Conservation (phyloP, 2,888 invertebrate species). For the Tetramorium bicarinatum region DNA sequence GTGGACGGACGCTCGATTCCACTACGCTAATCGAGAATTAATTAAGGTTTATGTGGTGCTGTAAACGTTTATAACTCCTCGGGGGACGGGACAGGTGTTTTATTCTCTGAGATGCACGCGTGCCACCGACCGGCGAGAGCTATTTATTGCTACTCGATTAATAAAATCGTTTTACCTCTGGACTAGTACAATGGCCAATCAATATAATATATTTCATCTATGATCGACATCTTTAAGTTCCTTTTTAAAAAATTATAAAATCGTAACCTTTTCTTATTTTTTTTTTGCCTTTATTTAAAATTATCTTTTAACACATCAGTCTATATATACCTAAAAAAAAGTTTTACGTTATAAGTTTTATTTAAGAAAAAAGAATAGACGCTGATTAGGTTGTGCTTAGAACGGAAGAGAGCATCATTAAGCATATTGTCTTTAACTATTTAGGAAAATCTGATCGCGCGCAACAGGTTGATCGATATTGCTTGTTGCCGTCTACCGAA, state of each 20-base stretch:
- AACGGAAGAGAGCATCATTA: not conserved
- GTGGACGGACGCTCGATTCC: slow-evolving; percentile 34
- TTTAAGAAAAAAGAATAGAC: not conserved
- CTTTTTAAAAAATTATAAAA: not conserved
- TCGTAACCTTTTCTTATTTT: not conserved
- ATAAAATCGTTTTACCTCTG: slow-evolving; percentile 22
- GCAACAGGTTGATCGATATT: slow-evolving; percentile 73
- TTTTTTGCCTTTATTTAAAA: not conserved
- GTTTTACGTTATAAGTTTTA: not conserved
- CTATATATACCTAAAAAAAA: not conserved
- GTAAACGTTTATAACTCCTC: slow-evolving; percentile 83
- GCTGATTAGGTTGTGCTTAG: not conserved
- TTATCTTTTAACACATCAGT: not conserved
- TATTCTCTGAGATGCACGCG: slow-evolving; percentile 64
- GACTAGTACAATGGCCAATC: not conserved
- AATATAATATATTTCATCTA: not conserved
- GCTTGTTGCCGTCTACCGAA: slow-evolving; percentile 46
- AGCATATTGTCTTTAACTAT: slow-evolving; percentile 59
- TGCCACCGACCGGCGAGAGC: slow-evolving; percentile 59
- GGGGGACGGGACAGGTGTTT: slow-evolving; percentile 79
- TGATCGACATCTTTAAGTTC: not conserved
- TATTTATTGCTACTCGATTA: slow-evolving; percentile 62
- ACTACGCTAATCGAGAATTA: slow-evolving; percentile 84
- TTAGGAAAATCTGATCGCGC: slow-evolving; percentile 65
- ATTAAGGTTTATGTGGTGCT: slow-evolving; percentile 84